These are phyloP conservation scores for Heliothis subflexa DNA, from an alignment of 1,140 invertebrate species.

Conservation along the genomic window DNA sequence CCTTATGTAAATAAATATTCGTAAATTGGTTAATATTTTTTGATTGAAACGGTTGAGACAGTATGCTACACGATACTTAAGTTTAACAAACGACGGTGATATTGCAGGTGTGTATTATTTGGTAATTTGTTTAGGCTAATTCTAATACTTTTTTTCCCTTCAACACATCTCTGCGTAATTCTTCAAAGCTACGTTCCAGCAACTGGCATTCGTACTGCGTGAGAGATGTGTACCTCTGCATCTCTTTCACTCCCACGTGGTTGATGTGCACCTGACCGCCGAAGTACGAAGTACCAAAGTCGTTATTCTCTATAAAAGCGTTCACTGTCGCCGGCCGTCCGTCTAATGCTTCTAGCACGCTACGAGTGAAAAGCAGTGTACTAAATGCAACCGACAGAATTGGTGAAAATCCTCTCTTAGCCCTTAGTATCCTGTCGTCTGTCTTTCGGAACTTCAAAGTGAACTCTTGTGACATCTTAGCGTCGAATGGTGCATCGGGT, in stretches of 20 bases:
- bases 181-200: slow-evolving; percentile 62
- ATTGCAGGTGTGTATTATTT: too few species aligned
- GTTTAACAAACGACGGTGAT: background rate
- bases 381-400: slow-evolving; percentile 90
- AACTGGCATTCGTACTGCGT: slow-evolving; percentile 66
- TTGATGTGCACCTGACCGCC: slow-evolving; percentile 57
- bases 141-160: slow-evolving; percentile 69
- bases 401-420: slow-evolving; percentile 88
- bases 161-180: slow-evolving; percentile 66
- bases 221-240: slow-evolving; percentile 64
- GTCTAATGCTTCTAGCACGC: slow-evolving; percentile 50
- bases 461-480: slow-evolving; percentile 83
- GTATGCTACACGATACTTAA: background rate
- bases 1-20: slow-evolving; percentile 73
- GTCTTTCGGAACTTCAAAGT: slow-evolving; percentile 86
- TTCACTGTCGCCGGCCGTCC: slow-evolving; percentile 56
- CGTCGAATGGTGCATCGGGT: slow-evolving; percentile 87
- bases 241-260: slow-evolving; percentile 60
- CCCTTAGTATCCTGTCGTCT: slow-evolving; percentile 88
- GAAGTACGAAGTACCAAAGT: slow-evolving; percentile 63
- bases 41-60: slow-evolving; percentile 27
- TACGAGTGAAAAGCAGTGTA: slow-evolving; percentile 73
- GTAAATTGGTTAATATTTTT: slow-evolving; percentile 63
- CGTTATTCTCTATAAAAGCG: slow-evolving; percentile 71
- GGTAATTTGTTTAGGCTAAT: slow-evolving; percentile 50